A percentile compares a stretch with the other conserved stretches of the same genome.
These are phyloP conservation scores for human DNA, from an alignment of 2,113 vertebrate genomes.

Conservation along the genomic window GRCh38 chr16:57227001-57227500, in stretches of 20 bases:
- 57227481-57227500: neutral
- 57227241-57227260: neutral
- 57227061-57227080: neutral
- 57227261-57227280: neutral
- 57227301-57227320: slow-evolving; percentile 19
- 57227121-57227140: neutral
- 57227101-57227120: neutral
- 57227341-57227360: slow-evolving; percentile 99
- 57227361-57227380: slow-evolving; percentile 97
- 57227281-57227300: neutral
- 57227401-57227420: slow-evolving; percentile 99
- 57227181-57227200: neutral
- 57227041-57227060: neutral
- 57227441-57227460: slow-evolving; percentile 99
- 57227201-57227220: neutral
- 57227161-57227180: neutral
- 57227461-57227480: neutral
- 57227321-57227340: slow-evolving; percentile 73
- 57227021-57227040: slow-evolving; percentile 23
- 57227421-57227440: slow-evolving; percentile 96
- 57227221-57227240: slow-evolving; percentile 9
- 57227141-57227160: neutral
- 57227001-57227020: neutral
- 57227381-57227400: slow-evolving; percentile 99
- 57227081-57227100: neutral